Evolutionary conservation across 1,140 invertebrate species (phyloP), one percentile per base, ranked within the genome.

Genomic region (Battus philenor): DNA sequence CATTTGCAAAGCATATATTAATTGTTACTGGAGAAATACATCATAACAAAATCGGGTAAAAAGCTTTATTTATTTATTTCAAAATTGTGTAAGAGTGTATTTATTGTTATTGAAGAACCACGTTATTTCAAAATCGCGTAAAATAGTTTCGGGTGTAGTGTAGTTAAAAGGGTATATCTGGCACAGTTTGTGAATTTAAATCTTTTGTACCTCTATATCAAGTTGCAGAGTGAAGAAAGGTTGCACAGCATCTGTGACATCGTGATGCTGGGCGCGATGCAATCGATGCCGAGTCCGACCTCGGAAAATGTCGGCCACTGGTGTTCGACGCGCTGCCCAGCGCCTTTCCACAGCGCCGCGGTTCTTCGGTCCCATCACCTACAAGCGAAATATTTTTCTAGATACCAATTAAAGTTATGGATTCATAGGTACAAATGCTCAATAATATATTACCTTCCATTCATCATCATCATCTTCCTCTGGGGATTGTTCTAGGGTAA

Each of bases 191-290:
- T 8, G 6, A 15, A 18, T 9, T 32, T 6, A n/a, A n/a, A n/a
- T n/a, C n/a, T n/a, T n/a, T n/a, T n/a, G 3, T 81, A 97, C 96
- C 89, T 98, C 95, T 62, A 98, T 97, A 65, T 98, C 97, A 20
- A 98, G 88, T 72, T 96, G 95, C 7, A 98, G 86, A 1, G 96
- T 97, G 72, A 97, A 97, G 83, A 98, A 98, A 2, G 97, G 96
- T 78, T 98, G 94, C 45, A 97, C 91, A 58, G 92, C 92, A 68
- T 94, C 91, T 1, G 93, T 94, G 31, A 91, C 33, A 91, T 92
- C 47, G 88, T 88, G 72, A 91, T 93, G 91, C 12, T 93, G 91
- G 22, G 91, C 88, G 49, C 95, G 90, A 45, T 93, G 91, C 34
- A 97, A 88, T 5, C 93, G 90, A n/a, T 94, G 94, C 36, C 95